These are phyloP conservation scores for Clytia hemisphaerica DNA, from an alignment of 30 jellyfish, hydroid and myxozoan species.

Conservation along the genomic window DNA sequence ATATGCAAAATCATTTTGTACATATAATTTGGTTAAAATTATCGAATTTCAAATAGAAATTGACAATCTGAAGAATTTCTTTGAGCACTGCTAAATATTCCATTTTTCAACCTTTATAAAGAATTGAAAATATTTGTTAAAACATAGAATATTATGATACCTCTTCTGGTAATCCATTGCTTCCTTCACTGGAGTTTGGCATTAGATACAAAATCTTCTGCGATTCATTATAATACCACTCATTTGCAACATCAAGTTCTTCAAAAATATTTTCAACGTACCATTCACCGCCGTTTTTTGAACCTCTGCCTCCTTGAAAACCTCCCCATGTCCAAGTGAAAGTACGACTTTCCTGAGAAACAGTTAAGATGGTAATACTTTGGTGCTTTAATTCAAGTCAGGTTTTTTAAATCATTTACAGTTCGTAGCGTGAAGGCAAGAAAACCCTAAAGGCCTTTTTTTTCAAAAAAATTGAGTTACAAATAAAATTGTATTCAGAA, in stretches of 20 bases:
- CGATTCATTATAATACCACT: conserved; percentile 81
- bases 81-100: too few relatives aligned
- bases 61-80: too few relatives aligned
- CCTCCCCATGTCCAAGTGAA: conserved; percentile 94
- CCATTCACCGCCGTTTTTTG: conserved; percentile 82
- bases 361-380: too few relatives aligned
- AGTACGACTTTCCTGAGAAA: conserved; percentile 2
- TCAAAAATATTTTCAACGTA: conserved; percentile 92
- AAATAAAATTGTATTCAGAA: too few relatives aligned
- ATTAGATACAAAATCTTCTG: conserved; percentile 58
- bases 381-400: too few relatives aligned
- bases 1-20: neutral
- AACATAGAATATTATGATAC: conserved; percentile 19
- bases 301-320: conserved; percentile 96
- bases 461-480: too few relatives aligned
- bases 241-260: conserved; percentile 90
- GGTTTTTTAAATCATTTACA: too few relatives aligned
- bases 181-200: conserved; percentile 56
- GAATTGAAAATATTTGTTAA: too few relatives aligned
- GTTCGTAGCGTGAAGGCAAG: too few relatives aligned
- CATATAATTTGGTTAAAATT: too few relatives aligned
- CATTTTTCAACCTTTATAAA: too few relatives aligned
- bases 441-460: too few relatives aligned
- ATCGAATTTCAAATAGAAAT: neutral
- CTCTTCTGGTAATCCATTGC: conserved; percentile 57